Base-by-base conservation (phyloP, 2,113 vertebrate genomes). In the Eublepharis macularius region DNA sequence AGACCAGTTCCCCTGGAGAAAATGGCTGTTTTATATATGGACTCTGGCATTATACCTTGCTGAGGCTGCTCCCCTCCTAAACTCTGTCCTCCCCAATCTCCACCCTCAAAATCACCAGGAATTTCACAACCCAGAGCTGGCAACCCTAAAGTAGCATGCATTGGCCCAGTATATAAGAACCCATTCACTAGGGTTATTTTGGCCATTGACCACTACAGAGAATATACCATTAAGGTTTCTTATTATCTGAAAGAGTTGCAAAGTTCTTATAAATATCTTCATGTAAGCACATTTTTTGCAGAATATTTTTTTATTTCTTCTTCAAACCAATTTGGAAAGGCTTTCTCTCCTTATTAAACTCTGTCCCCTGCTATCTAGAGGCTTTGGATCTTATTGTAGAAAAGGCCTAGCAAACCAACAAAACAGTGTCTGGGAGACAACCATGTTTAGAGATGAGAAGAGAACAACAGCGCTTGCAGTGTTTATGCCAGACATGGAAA, bases 381-480 rank as follows among this genome's bases (percentile, higher is more conserved):
- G 84, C 63, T 51, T 79, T 54, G 60, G 79, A 69, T 90, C 87
- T 76, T 91, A 92, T 94, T 93, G 87, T 69, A 86, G 80, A 65
- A 89, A 91, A 87, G 74, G 91, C 41, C 16, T 11, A 60, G 79
- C 91, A 87, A 87, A 91, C 83, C 94, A 96, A 95, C 91, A 95
- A 92, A 93, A 82, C 80, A 68, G 57, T 85, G 85, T 45, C 1
- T 83, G 93, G 88, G 89, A 93, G 89, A 87, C 83, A 90, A 87
- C 92, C 83, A 45, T 95, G 95, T 96, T 96, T 96, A 95, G 96
- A 95, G 93, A 95, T 94, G 87, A 92, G 92, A 88, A 69, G 60
- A 1, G 92, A 88, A 93, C 93, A 95, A 95, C 94, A 94, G 92
- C 32, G 91, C 26, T 89, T 86, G 93, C 84, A 91, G 80, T 94